Evolutionary conservation across 2,797 vertebrate species (phyloP).

Genomic region (Passerculus sandwichensis): DNA sequence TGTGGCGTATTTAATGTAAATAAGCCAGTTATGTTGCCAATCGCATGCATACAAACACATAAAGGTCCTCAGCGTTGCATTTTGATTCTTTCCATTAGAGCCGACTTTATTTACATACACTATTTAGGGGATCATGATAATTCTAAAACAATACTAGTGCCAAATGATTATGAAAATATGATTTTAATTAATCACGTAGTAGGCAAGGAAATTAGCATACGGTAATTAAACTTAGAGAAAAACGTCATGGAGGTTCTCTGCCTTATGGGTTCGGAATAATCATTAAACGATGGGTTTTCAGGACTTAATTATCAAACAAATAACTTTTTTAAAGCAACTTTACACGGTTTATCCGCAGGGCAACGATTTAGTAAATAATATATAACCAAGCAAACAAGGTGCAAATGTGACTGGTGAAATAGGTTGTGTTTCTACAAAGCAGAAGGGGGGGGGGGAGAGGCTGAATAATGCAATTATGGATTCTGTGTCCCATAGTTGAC

Average conservation of each 20-base stretch:
- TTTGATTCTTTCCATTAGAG: conserved; percentile 87
- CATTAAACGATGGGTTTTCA: conserved; percentile 77
- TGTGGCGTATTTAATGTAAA: conserved; percentile 99
- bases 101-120: conserved; percentile 88
- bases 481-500: conserved; percentile 95
- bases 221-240: conserved; percentile 88
- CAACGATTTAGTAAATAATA: conserved; percentile 71
- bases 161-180: conserved; percentile 93
- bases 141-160: conserved; percentile 87
- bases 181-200: conserved; percentile 91
- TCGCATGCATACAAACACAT: conserved; percentile 88
- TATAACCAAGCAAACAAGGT: conserved; percentile 77
- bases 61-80: conserved; percentile 88
- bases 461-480: conserved; percentile 95
- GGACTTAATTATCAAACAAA: conserved; percentile 83
- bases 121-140: conserved; percentile 85
- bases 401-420: conserved; percentile 79
- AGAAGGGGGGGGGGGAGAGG: conserved; percentile 67
- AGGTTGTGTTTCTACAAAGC: conserved; percentile 86
- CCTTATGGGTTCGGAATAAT: conserved; percentile 81
- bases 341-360: conserved; percentile 74
- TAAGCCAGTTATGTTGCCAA: conserved; percentile 98
- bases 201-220: conserved; percentile 89
- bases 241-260: conserved; percentile 82
- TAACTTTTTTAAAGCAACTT: conserved; percentile 93